A percentile compares a stretch with the other conserved stretches of the same genome.
phyloP scores from a whole-genome alignment of 2,888 invertebrate species.

The Watsonalla cultraria region DNA sequence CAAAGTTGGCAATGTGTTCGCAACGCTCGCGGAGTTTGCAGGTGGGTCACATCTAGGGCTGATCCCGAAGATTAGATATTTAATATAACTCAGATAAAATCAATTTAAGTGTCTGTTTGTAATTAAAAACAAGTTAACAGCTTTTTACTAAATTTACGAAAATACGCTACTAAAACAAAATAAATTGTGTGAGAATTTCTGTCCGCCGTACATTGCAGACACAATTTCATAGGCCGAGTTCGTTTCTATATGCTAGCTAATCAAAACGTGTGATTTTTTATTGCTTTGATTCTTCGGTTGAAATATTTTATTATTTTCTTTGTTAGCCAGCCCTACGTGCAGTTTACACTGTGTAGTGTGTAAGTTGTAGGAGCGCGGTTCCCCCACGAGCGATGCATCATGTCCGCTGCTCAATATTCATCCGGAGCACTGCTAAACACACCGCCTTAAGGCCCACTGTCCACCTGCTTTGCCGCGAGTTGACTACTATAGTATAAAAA shows the following conservation, averaged over 20 bases:
- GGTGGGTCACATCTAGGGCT: background rate
- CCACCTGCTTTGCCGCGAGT: background rate
- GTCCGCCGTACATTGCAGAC: too few species aligned
- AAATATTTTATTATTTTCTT: background rate
- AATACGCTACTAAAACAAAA: too few species aligned
- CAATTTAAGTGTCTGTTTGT: too few species aligned
- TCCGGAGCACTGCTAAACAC: conserved; percentile 4
- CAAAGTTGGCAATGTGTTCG: conserved; percentile 1
- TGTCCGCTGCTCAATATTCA: conserved; percentile 31
- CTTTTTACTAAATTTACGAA: too few species aligned
- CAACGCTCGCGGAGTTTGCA: background rate
- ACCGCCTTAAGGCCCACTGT: conserved; percentile 2
- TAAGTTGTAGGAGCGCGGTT: conserved; percentile 26
- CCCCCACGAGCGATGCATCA: conserved; percentile 31
- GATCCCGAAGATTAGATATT: background rate
- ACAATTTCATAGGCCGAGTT: too few species aligned
- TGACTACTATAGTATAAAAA: too few species aligned
- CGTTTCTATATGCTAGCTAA: too few species aligned
- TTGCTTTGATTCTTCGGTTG: background rate
- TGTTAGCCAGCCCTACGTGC: conserved; percentile 7
- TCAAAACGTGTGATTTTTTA: too few species aligned
- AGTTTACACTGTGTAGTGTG: conserved; percentile 7
- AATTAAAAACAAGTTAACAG: too few species aligned
- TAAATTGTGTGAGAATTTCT: too few species aligned
- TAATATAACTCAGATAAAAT: too few species aligned